Evolutionary conservation across 2,888 invertebrate genomes (phyloP), one percentile per base, ranked within the genome.

Genomic region (Eupithecia tripunctaria): DNA sequence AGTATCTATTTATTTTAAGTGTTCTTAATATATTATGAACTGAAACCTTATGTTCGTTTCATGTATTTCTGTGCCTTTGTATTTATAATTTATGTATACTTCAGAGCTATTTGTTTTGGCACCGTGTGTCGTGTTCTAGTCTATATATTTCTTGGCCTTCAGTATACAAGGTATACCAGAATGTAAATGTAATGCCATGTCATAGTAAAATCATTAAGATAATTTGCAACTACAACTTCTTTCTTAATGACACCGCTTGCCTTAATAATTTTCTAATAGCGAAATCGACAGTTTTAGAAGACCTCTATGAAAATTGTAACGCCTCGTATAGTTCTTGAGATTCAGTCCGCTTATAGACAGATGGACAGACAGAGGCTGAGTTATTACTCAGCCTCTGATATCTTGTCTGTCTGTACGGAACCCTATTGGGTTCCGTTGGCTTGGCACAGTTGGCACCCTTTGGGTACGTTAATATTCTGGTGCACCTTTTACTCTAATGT

Each of bases 11-110:
- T 69, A 68, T 64, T 70, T 29, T 71, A 70, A 71, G 70, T 72
- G 70, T 73, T 60, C 60, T 47, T 29, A 60, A 14, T 62, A 18
- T 21, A 32, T 71, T 27, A 65, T 69, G 38, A 47, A 51, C 21
- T 51, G 47, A 51, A 51, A 36, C 63, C 12, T 36, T 43, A 14
- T 38, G 62, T 62, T 62, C n/a, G 63, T 68, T 72, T 65, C 12
- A 41, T 68, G 63, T 72, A 38, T 36, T 72, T 72, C 65, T 60
- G 72, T 72, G 72, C 72, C 72, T 72, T 72, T 43, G 25, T 67
- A 60, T 43, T 27, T 72, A 43, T 68, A 29, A 36, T 51, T 64
- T 38, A 32, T 60, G 36, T 25, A 14, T 27, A 59, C 63, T 63
- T 36, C 29, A 21, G 36, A 38, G 64, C 18, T 60, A 29, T 3